Conservation (phyloP, 2,797 vertebrate species). For the Philypnodon macrostomus region DNA sequence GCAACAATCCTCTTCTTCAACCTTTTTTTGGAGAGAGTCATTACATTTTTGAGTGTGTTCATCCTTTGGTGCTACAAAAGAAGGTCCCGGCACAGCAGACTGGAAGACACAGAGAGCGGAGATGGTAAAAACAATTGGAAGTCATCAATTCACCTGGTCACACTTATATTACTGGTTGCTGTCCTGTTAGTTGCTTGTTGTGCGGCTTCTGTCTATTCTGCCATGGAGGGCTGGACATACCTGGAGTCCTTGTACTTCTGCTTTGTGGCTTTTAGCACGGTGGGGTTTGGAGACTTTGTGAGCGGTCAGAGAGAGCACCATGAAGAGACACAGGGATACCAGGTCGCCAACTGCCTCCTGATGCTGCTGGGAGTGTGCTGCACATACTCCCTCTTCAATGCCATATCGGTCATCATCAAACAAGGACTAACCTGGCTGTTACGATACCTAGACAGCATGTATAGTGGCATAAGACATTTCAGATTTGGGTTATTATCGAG, state of each 20-base stretch:
- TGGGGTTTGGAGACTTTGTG: constrained; percentile 72
- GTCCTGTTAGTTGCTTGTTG: constrained; percentile 50
- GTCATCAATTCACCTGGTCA: constrained; percentile 57
- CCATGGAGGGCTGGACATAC: constrained; percentile 68
- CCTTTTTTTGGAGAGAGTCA: constrained; percentile 65
- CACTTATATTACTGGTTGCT: constrained; percentile 49
- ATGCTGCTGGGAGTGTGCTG: constrained; percentile 68
- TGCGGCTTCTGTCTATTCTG: constrained; percentile 59
- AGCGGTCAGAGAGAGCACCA: constrained; percentile 60
- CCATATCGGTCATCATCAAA: constrained; percentile 64
- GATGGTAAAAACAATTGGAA: constrained; percentile 35
- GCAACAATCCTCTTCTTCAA: constrained; percentile 68
- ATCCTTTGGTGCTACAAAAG: constrained; percentile 29
- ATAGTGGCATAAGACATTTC: not conserved
- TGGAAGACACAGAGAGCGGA: not conserved
- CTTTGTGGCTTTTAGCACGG: constrained; percentile 72
- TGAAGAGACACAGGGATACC: constrained; percentile 39
- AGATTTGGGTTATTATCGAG: constrained; percentile 3
- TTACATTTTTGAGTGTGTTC: constrained; percentile 48
- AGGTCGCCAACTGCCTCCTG: constrained; percentile 61
- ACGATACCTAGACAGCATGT: constrained; percentile 20
- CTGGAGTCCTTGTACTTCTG: constrained; percentile 71
- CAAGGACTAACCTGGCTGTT: constrained; percentile 60
- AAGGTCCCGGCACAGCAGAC: not conserved
- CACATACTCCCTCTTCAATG: constrained; percentile 67